Evolutionary conservation across 2,888 invertebrate genomes (phyloP).

Genomic region (Salpingus planirostris): DNA sequence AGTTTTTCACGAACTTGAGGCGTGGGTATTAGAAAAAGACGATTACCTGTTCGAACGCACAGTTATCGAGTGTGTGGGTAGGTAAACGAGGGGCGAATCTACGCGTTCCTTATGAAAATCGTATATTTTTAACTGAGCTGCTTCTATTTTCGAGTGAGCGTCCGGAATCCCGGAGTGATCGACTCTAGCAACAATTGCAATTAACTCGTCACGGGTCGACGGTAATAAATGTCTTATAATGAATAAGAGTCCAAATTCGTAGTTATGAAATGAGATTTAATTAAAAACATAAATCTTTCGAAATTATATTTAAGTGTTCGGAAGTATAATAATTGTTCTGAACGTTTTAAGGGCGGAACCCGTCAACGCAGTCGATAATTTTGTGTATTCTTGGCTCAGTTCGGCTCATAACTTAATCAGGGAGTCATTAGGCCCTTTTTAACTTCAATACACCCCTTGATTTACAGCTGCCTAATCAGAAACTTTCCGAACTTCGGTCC

Average conservation of each 20-base stretch:
- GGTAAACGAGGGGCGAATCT: no score
- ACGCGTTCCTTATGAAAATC: no score
- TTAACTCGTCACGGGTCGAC: slow-evolving; percentile 7
- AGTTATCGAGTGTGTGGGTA: no score
- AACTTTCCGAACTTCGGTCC: slow-evolving; percentile 24
- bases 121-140: no score
- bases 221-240: slow-evolving; percentile 11
- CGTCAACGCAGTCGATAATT: slow-evolving; percentile 6
- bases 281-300: slow-evolving; percentile 15
- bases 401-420: slow-evolving; percentile 26
- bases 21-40: no score
- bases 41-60: no score
- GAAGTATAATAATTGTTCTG: slow-evolving; percentile 12
- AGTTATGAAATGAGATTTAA: slow-evolving; percentile 12
- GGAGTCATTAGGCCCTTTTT: slow-evolving; percentile 29
- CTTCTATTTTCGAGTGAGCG: no score
- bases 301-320: slow-evolving; percentile 10
- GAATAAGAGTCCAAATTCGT: slow-evolving; percentile 11
- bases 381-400: slow-evolving; percentile 12
- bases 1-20: no score
- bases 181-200: slow-evolving; percentile 10
- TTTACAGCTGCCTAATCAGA: slow-evolving; percentile 30
- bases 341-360: no score
- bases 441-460: slow-evolving; percentile 28
- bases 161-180: no score